These are phyloP conservation scores for Halesus radiatus DNA, from an alignment of 1,140 invertebrate species.

Conservation along the genomic window DNA sequence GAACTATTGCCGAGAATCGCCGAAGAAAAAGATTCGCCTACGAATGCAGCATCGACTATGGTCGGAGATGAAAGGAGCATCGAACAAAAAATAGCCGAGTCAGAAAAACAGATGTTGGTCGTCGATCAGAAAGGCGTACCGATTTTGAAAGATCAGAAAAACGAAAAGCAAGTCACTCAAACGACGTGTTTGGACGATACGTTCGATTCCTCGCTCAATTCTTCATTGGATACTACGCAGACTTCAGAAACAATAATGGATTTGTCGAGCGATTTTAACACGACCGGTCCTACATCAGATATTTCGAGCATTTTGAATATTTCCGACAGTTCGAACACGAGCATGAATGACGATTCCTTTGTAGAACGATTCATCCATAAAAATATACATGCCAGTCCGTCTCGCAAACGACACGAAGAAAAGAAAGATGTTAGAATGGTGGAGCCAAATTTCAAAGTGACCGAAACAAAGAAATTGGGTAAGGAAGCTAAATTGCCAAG, in stretches of 20 bases:
- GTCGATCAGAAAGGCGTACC: slow-evolving; percentile 36
- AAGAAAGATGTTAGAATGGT: neutral
- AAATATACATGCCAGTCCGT: slow-evolving; percentile 11
- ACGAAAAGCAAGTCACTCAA: neutral
- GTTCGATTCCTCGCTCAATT: slow-evolving; percentile 31
- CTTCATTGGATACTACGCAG: slow-evolving; percentile 43
- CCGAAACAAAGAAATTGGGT: neutral
- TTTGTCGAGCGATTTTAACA: slow-evolving; percentile 42
- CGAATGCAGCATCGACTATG: slow-evolving; percentile 66
- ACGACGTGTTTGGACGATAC: slow-evolving; percentile 25
- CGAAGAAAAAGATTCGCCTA: slow-evolving; percentile 88
- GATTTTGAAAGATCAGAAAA: slow-evolving; percentile 11
- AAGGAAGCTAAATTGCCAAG: neutral
- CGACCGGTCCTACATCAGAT: slow-evolving; percentile 33
- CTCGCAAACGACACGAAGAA: neutral
- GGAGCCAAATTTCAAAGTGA: neutral
- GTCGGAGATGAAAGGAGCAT: slow-evolving; percentile 43
- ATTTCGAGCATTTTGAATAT: slow-evolving; percentile 28
- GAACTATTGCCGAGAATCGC: slow-evolving; percentile 80
- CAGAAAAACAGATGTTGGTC: slow-evolving; percentile 47
- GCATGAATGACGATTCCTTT: slow-evolving; percentile 32
- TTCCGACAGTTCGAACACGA: slow-evolving; percentile 18
- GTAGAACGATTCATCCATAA: slow-evolving; percentile 12
- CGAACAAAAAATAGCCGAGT: slow-evolving; percentile 50
- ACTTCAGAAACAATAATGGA: slow-evolving; percentile 46